Conservation (phyloP, 2,888 invertebrate genomes). For the Baccha elongata region DNA sequence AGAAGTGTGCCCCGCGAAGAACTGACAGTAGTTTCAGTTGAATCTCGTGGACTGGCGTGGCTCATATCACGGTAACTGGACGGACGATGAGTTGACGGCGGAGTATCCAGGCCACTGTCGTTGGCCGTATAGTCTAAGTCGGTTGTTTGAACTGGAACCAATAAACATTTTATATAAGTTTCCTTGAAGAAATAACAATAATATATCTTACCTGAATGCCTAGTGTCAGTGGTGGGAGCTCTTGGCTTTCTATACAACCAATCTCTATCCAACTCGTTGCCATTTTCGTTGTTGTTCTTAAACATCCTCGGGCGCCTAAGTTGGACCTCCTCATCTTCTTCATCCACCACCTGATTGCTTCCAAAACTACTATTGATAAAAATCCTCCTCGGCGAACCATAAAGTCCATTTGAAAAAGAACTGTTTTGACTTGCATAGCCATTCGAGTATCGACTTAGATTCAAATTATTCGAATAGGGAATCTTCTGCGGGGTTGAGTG, state of each 20-base stretch:
- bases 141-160: slow-evolving; percentile 83
- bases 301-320: slow-evolving; percentile 79
- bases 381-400: slow-evolving; percentile 80
- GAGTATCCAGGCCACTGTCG: slow-evolving; percentile 82
- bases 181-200: background rate
- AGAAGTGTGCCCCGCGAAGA: slow-evolving; percentile 81
- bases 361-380: slow-evolving; percentile 81
- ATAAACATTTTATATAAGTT: background rate
- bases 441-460: slow-evolving; percentile 80
- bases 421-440: slow-evolving; percentile 80
- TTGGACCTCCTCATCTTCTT: slow-evolving; percentile 81
- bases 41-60: slow-evolving; percentile 78
- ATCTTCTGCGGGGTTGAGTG: slow-evolving; percentile 82
- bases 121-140: slow-evolving; percentile 85
- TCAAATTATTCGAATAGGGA: slow-evolving; percentile 79
- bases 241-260: slow-evolving; percentile 82
- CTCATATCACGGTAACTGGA: slow-evolving; percentile 81
- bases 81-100: slow-evolving; percentile 82
- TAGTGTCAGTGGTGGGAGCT: slow-evolving; percentile 80
- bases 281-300: slow-evolving; percentile 79
- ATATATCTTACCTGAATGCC: slow-evolving; percentile 79
- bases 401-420: slow-evolving; percentile 80
- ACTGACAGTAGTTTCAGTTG: slow-evolving; percentile 80
- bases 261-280: slow-evolving; percentile 81
- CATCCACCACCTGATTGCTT: slow-evolving; percentile 81